A percentile compares a stretch with the other conserved stretches of the same genome.
These are phyloP conservation scores for Corynorhinus townsendii DNA, from an alignment of 2,113 vertebrate genomes.

Conservation along the genomic window DNA sequence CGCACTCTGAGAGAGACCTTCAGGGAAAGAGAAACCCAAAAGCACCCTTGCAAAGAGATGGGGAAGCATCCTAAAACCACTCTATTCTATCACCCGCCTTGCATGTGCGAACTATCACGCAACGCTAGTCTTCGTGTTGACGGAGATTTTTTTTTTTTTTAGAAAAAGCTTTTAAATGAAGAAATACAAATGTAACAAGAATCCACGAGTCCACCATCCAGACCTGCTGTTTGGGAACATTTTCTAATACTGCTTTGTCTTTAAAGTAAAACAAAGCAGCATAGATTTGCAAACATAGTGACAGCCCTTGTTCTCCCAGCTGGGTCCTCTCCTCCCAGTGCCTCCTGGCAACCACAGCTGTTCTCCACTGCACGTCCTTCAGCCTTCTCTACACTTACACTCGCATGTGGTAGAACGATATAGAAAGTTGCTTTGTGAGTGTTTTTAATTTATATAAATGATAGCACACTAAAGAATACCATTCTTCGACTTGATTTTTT, in stretches of 20 bases:
- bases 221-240: not conserved
- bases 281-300: not conserved
- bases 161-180: not conserved
- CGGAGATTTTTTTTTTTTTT: not conserved
- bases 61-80: not conserved
- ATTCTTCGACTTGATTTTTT: not conserved
- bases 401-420: not conserved
- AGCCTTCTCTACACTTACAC: not conserved
- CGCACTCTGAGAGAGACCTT: not conserved
- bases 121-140: fast-evolving
- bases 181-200: not conserved
- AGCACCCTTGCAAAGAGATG: not conserved
- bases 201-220: not conserved
- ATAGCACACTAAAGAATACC: not conserved
- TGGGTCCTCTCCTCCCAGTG: not conserved
- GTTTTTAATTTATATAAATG: not conserved
- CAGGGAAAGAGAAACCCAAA: not conserved
- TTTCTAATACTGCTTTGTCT: not conserved
- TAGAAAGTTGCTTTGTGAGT: not conserved
- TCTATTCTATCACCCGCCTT: fast-evolving
- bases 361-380: too few species aligned
- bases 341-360: not conserved
- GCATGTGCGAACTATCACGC: fast-evolving
- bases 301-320: not conserved
- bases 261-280: not conserved